phyloP scores from a whole-genome alignment of 2,797 vertebrate species.

The Salarias fasciatus region DNA sequence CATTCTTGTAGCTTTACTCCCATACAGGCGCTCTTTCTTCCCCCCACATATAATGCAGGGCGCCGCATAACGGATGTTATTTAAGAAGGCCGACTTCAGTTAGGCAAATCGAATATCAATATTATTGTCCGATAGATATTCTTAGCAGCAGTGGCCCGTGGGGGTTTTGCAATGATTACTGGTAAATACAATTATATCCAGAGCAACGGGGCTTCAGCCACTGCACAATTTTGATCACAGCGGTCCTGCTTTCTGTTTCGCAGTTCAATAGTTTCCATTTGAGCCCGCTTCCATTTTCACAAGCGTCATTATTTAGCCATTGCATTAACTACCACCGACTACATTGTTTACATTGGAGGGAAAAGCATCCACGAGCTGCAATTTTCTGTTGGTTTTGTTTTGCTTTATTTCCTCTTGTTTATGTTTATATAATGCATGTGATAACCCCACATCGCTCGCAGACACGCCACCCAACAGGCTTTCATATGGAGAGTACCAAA shows the following conservation, averaged over 20 bases:
- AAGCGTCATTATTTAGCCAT: conserved; percentile 39
- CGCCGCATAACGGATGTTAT: conserved; percentile 39
- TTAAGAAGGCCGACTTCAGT: conserved; percentile 48
- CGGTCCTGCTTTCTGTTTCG: conserved; percentile 10
- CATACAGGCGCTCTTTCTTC: conserved; percentile 9
- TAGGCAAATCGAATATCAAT: conserved; percentile 65
- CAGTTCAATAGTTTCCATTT: conserved; percentile 45
- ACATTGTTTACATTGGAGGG: conserved; percentile 41
- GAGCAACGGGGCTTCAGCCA: conserved; percentile 35
- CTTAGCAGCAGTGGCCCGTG: conserved; percentile 30
- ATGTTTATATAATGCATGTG: conserved; percentile 52
- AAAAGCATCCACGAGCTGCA: conserved; percentile 15
- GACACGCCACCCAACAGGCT: conserved; percentile 42
- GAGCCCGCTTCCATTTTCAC: conserved; percentile 49
- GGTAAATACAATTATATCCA: conserved; percentile 61
- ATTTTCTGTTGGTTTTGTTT: conserved; percentile 40
- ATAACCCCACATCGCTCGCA: conserved; percentile 55
- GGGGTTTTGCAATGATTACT: conserved; percentile 48
- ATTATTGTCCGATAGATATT: conserved; percentile 53
- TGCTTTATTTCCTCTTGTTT: conserved; percentile 48
- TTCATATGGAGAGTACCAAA: conserved; percentile 70
- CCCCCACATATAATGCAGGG: conserved; percentile 4
- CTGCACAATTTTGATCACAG: conserved; percentile 45
- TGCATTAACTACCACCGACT: conserved; percentile 33
- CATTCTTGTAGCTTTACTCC: conserved; percentile 46